These are phyloP conservation scores for Pangasius macronema DNA, from an alignment of 2,797 vertebrate genomes.

Conservation along the genomic window DNA sequence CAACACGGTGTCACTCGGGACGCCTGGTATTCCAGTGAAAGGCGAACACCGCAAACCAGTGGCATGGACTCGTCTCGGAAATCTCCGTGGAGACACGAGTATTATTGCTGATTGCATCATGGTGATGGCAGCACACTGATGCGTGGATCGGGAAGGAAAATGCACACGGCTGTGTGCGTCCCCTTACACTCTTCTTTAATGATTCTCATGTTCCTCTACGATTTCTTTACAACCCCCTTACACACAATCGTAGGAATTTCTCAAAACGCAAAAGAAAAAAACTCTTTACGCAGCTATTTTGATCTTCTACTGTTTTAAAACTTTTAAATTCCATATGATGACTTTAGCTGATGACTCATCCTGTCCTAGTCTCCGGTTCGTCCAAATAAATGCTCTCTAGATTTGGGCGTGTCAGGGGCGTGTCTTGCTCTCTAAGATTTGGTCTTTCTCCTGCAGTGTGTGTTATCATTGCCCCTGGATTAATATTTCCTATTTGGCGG, in stretches of 20 bases:
- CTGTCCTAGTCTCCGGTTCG: too few species aligned
- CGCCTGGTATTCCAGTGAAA: neutral
- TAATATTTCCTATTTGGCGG: neutral
- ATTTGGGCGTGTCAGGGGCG: too few species aligned
- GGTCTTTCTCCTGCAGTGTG: neutral
- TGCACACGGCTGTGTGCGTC: neutral
- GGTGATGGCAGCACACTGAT: neutral
- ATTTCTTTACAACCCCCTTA: neutral
- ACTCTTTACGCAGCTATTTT: too few species aligned
- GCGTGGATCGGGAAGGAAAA: neutral
- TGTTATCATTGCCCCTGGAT: neutral
- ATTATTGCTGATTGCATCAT: conserved; percentile 40
- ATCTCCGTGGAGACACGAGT: neutral
- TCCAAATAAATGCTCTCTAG: neutral
- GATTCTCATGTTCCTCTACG: neutral
- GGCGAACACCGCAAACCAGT: neutral
- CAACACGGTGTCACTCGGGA: neutral
- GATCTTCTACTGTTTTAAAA: too few species aligned
- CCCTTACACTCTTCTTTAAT: neutral
- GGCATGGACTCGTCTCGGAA: neutral
- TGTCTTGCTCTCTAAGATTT: neutral
- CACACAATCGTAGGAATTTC: neutral
- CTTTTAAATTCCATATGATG: too few species aligned
- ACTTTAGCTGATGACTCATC: too few species aligned
- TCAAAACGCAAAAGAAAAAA: too few species aligned